phyloP scores from a whole-genome alignment of 2,113 vertebrate genomes.

The Pachyramphus minor region DNA sequence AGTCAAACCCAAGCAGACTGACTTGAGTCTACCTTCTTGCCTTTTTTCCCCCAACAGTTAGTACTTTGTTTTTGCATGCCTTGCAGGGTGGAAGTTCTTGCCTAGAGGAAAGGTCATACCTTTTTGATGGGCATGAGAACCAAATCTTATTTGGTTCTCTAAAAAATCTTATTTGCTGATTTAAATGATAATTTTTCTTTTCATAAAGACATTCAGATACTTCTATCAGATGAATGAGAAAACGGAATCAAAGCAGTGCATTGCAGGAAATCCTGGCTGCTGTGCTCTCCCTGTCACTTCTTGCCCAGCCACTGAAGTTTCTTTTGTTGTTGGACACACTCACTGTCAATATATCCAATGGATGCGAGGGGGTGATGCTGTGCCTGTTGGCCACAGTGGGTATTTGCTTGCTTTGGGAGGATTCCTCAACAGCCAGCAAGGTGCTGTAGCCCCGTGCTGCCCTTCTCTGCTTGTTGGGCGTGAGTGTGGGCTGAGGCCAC shows the following conservation, averaged over 20 bases:
- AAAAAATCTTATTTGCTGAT: neutral
- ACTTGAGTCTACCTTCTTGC: neutral
- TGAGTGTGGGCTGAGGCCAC: accelerated
- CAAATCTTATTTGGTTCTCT: too few relatives aligned
- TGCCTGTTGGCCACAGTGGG: neutral
- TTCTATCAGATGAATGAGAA: neutral
- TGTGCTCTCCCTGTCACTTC: neutral
- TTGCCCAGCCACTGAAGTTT: neutral
- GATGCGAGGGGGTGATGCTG: neutral
- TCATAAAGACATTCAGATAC: neutral
- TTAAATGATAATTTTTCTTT: neutral
- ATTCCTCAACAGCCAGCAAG: neutral
- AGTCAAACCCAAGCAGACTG: neutral
- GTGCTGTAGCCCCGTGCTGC: neutral
- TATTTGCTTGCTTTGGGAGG: neutral
- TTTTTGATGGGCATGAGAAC: neutral
- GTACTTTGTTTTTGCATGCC: neutral
- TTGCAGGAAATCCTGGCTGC: neutral
- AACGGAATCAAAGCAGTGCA: neutral
- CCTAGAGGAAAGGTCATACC: neutral
- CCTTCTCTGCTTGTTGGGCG: neutral
- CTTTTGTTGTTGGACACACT: neutral
- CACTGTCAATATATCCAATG: too few relatives aligned
- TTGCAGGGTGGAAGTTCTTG: neutral
- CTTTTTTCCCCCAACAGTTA: neutral